A percentile compares a stretch with the other conserved stretches of the same genome.
Evolutionary conservation across 2,797 vertebrate genomes (phyloP).

Genomic region (Babyrousa celebensis): DNA sequence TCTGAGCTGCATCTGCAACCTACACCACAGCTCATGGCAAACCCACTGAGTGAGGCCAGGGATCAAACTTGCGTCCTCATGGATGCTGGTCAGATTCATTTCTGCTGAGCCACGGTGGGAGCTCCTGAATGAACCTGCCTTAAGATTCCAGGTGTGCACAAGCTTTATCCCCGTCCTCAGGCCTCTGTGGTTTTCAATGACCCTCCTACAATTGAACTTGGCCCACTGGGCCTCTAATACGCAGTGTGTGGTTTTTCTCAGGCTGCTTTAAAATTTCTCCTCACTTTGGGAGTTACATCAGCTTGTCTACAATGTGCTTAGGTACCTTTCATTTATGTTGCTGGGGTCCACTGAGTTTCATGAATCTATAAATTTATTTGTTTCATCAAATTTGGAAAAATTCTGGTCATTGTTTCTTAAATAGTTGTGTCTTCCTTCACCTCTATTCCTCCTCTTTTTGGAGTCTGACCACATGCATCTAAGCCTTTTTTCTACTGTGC

Average conservation of each 20-base stretch:
- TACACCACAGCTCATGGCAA: too few species aligned
- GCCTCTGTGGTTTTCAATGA: rapidly evolving
- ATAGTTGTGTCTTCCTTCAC: neutral
- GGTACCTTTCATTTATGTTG: neutral
- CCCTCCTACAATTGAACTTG: rapidly evolving
- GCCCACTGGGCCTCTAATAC: neutral
- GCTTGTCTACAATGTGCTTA: too few species aligned
- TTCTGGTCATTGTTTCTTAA: neutral
- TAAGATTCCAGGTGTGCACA: neutral
- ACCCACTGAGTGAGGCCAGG: too few species aligned
- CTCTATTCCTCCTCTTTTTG: neutral
- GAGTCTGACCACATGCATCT: neutral
- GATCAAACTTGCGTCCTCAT: too few species aligned
- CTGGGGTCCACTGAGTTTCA: neutral
- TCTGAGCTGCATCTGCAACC: too few species aligned
- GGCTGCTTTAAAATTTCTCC: neutral
- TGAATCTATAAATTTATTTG: neutral
- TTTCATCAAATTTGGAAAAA: neutral
- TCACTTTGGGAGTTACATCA: neutral
- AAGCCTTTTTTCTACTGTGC: neutral
- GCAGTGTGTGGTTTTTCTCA: neutral
- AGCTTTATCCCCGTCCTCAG: too few species aligned
- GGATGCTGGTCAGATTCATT: too few species aligned
- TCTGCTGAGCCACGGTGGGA: too few species aligned
- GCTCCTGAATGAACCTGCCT: too few species aligned